A percentile compares a stretch with the other conserved stretches of the same genome.
These are phyloP conservation scores for Zoanthus solanderi DNA, from an alignment of 92 coral and sea anemone species.

Conservation along the genomic window DNA sequence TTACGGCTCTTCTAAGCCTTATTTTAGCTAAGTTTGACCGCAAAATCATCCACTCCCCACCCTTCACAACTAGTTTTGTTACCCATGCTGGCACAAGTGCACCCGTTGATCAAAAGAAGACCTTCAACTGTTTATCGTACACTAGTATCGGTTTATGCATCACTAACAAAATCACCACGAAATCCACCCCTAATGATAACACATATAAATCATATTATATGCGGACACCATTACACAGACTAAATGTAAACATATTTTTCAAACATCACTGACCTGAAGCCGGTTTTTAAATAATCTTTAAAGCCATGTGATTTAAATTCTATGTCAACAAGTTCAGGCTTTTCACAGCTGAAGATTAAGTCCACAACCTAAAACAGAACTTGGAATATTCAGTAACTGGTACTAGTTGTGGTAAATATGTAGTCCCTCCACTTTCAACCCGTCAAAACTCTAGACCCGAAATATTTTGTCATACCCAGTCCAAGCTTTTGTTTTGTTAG, in stretches of 20 bases:
- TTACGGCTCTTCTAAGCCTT: too few relatives aligned
- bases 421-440: neutral
- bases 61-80: too few relatives aligned
- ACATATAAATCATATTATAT: neutral
- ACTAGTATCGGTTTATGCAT: too few relatives aligned
- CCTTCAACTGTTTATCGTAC: too few relatives aligned
- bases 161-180: too few relatives aligned
- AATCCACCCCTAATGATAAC: too few relatives aligned
- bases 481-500: too few relatives aligned
- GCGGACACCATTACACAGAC: neutral
- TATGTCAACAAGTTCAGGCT: conserved; percentile 88
- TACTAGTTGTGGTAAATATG: neutral
- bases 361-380: conserved; percentile 70
- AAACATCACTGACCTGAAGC: conserved; percentile 77
- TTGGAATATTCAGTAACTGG: neutral
- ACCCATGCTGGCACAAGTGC: too few relatives aligned
- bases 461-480: too few relatives aligned
- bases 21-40: too few relatives aligned
- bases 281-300: conserved; percentile 96
- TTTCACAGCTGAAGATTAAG: conserved; percentile 79
- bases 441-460: neutral
- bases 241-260: neutral
- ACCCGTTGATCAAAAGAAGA: too few relatives aligned
- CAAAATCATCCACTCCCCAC: too few relatives aligned
- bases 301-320: conserved; percentile 96